A percentile compares a stretch with the other conserved stretches of the same genome.
Conservation (phyloP, 2,797 vertebrate genomes). For the Craterocephalus amniculus region DNA sequence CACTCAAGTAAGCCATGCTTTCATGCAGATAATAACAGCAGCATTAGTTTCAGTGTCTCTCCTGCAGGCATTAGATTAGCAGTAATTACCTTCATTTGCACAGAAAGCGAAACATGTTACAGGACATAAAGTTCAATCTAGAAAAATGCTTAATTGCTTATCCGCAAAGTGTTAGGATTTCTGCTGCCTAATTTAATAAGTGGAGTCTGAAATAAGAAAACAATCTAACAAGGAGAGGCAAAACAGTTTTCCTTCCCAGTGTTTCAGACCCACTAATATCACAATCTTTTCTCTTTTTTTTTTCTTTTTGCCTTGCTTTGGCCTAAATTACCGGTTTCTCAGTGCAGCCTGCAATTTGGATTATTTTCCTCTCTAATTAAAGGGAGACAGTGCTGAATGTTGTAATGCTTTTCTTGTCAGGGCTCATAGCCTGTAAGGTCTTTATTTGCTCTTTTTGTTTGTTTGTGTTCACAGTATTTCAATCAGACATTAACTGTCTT, state of each 20-base stretch:
- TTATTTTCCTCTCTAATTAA: slow-evolving; percentile 37
- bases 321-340: slow-evolving; percentile 25
- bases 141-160: not conserved
- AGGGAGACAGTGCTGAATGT: slow-evolving; percentile 5
- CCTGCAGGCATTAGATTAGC: not conserved
- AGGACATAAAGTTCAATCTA: slow-evolving; percentile 3
- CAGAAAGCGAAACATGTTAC: not conserved
- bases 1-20: not conserved
- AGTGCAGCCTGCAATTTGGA: slow-evolving; percentile 11
- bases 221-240: slow-evolving; percentile 8
- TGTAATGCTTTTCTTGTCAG: slow-evolving; percentile 17
- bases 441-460: slow-evolving; percentile 26
- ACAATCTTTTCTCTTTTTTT: slow-evolving; percentile 3
- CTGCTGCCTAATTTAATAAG: not conserved
- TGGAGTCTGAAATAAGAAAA: slow-evolving; percentile 8
- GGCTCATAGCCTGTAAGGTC: slow-evolving; percentile 1
- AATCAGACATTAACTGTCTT: slow-evolving; percentile 28
- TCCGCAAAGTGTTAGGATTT: not conserved
- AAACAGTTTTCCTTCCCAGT: slow-evolving; percentile 6
- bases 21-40: not conserved
- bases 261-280: slow-evolving; percentile 25
- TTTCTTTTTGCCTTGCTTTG: not conserved
- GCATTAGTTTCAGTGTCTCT: not conserved
- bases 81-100: not conserved
- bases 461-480: slow-evolving; percentile 32